Evolutionary conservation across 2,113 vertebrate species (phyloP).

Genomic region (Lycaon pictus): DNA sequence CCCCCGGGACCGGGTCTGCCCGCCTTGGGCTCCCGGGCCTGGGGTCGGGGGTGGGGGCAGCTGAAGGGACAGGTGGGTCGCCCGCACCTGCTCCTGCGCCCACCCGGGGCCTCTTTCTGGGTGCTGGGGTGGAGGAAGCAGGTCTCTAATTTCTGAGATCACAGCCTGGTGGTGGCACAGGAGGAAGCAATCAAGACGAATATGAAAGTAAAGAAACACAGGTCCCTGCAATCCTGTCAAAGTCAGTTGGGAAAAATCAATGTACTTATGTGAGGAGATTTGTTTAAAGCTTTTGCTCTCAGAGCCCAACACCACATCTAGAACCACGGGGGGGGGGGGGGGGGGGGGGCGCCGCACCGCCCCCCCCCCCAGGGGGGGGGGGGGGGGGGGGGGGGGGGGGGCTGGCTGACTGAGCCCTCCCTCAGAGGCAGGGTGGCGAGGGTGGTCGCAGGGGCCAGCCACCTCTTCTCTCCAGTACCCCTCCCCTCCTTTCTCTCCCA

Average conservation of each 20-base stretch:
- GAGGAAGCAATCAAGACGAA: slow-evolving; percentile 70
- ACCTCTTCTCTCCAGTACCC: accelerated
- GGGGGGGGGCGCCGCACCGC: no score
- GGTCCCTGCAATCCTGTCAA: slow-evolving; percentile 79
- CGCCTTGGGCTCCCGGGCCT: accelerated
- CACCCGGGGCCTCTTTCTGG: not conserved
- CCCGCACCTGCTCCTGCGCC: not conserved
- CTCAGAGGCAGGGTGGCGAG: accelerated
- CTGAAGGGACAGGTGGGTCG: not conserved
- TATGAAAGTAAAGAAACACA: slow-evolving; percentile 13
- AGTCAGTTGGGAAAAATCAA: slow-evolving; percentile 85
- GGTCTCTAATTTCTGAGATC: not conserved
- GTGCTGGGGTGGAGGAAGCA: not conserved
- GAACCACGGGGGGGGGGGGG: not conserved
- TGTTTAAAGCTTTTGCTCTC: slow-evolving; percentile 79
- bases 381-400: accelerated
- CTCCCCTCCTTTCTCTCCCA: not conserved
- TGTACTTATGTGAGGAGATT: slow-evolving; percentile 83
- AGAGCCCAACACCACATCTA: not conserved
- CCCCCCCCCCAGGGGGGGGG: no score
- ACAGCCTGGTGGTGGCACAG: not conserved
- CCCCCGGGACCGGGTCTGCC: not conserved
- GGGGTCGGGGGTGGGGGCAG: not conserved
- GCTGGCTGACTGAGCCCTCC: not conserved
- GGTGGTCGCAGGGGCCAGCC: not conserved